A percentile compares a stretch with the other conserved stretches of the same genome.
Conservation (phyloP, 2,888 invertebrate species). For the Sphaerophoria taeniata region DNA sequence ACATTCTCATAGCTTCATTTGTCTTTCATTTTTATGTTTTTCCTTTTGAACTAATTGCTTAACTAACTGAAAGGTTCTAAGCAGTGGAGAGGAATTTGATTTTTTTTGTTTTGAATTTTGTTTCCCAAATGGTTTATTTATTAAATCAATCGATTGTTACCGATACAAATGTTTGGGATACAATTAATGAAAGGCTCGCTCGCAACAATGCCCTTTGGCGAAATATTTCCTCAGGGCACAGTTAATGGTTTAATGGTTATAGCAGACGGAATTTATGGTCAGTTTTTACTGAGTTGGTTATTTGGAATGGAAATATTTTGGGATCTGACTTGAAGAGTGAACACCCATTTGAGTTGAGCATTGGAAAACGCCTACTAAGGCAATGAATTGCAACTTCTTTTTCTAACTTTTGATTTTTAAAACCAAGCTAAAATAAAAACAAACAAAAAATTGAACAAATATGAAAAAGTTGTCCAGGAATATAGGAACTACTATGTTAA, state of each 20-base stretch:
- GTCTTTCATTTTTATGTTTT: background rate
- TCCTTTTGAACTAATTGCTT: constrained; percentile 11
- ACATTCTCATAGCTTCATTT: constrained; percentile 21
- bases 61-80: background rate
- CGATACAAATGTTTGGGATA: background rate
- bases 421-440: too few relatives aligned
- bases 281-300: too few relatives aligned
- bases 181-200: constrained; percentile 10
- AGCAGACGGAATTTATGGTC: too few relatives aligned
- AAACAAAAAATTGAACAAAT: too few relatives aligned
- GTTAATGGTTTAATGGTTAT: constrained; percentile 15
- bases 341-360: too few relatives aligned
- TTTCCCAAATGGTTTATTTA: background rate
- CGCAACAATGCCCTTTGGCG: background rate
- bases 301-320: too few relatives aligned
- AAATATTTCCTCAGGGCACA: constrained; percentile 9
- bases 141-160: background rate
- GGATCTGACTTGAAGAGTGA: too few relatives aligned
- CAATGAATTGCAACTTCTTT: too few relatives aligned
- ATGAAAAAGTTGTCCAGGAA: too few relatives aligned
- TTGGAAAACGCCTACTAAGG: too few relatives aligned
- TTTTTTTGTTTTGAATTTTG: background rate
- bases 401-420: too few relatives aligned
- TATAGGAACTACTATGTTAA: too few relatives aligned
- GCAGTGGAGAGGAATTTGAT: background rate